A percentile compares a stretch with the other conserved stretches of the same genome.
Conservation (phyloP, 2,113 vertebrate genomes). For the Xenopus borealis region DNA sequence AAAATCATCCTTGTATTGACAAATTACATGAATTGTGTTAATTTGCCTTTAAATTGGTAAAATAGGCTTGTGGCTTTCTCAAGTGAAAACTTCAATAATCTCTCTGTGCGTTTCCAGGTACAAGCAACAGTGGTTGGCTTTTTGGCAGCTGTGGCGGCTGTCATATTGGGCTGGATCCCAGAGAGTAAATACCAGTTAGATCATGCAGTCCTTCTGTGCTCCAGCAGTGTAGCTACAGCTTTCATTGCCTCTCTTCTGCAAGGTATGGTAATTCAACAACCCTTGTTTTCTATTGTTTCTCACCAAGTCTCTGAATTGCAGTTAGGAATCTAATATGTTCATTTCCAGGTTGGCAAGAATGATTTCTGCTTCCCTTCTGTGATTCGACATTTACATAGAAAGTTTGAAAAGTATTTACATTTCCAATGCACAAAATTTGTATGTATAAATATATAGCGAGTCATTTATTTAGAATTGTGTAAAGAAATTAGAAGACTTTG, state of each 20-base stretch:
- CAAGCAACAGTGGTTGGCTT: slow-evolving; percentile 96
- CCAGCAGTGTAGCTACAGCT: slow-evolving; percentile 92
- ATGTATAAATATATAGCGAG: too few relatives aligned
- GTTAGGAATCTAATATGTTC: too few relatives aligned
- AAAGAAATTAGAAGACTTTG: too few relatives aligned
- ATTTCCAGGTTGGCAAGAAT: too few relatives aligned
- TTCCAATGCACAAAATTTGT: too few relatives aligned
- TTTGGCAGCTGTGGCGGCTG: slow-evolving; percentile 89
- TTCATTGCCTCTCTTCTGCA: slow-evolving; percentile 94
- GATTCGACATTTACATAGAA: too few relatives aligned
- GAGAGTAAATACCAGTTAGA: slow-evolving; percentile 89
- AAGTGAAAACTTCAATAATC: neutral
- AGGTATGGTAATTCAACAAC: slow-evolving; percentile 59
- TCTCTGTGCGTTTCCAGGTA: slow-evolving; percentile 65
- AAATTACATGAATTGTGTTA: slow-evolving; percentile 17
- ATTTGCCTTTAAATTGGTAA: neutral
- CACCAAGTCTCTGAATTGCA: too few relatives aligned
- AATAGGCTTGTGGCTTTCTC: too few relatives aligned
- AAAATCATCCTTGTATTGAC: slow-evolving; percentile 21
- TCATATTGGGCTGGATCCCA: slow-evolving; percentile 91
- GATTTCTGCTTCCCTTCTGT: too few relatives aligned
- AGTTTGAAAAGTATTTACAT: too few relatives aligned
- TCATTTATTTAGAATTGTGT: too few relatives aligned
- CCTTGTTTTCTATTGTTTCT: too few relatives aligned
- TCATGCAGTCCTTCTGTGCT: slow-evolving; percentile 87